Evolutionary conservation across 2,797 vertebrate genomes (phyloP).

Genomic region (Oreortyx pictus): DNA sequence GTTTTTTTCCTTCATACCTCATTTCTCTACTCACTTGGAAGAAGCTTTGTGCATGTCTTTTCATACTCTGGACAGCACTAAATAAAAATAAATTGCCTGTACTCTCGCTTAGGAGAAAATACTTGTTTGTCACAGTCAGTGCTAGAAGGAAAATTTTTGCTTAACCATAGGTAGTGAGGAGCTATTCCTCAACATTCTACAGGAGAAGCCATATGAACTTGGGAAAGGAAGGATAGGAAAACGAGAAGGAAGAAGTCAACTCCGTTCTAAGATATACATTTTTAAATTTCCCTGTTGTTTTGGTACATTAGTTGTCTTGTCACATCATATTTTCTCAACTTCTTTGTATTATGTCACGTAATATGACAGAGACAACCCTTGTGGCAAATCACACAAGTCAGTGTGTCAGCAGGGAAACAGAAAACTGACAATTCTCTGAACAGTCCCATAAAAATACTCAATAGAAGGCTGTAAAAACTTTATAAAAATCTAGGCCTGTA

Average conservation of each 20-base stretch:
- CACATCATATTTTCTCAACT: slow-evolving; percentile 40
- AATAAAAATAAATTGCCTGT: background rate
- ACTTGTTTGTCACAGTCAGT: background rate
- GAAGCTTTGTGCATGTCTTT: background rate
- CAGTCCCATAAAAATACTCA: background rate
- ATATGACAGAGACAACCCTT: slow-evolving; percentile 35
- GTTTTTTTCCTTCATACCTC: background rate
- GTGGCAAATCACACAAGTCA: slow-evolving; percentile 39
- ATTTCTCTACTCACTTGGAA: background rate
- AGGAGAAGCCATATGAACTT: background rate
- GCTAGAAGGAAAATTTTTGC: background rate
- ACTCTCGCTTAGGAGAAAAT: background rate
- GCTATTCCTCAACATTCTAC: background rate
- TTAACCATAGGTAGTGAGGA: background rate
- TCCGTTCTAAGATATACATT: background rate
- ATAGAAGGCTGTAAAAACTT: slow-evolving; percentile 12
- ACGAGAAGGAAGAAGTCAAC: background rate
- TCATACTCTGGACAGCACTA: background rate
- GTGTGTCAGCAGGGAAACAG: slow-evolving; percentile 14
- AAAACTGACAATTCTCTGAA: slow-evolving; percentile 40
- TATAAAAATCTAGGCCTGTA: background rate
- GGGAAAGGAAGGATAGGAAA: background rate
- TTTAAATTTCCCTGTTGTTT: slow-evolving; percentile 42
- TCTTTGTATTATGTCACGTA: slow-evolving; percentile 38
- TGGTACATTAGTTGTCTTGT: slow-evolving; percentile 48